A percentile compares a stretch with the other conserved stretches of the same genome.
Evolutionary conservation across 2,888 invertebrate species (phyloP).

Genomic region (Rambutsinella grinnellia): DNA sequence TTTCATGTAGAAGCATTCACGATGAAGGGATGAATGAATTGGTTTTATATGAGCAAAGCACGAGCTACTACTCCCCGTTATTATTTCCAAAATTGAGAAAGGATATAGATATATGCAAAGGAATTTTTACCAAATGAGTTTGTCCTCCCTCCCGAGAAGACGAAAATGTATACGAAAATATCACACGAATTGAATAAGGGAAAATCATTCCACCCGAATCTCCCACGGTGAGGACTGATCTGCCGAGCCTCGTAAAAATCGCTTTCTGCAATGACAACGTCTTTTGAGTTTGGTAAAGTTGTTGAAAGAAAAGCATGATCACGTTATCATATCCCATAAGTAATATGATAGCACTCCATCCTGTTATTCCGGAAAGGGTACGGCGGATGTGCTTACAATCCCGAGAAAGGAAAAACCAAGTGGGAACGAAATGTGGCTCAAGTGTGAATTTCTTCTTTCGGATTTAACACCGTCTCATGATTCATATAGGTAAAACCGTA

Average conservation of each 20-base stretch:
- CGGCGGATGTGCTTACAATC: slow-evolving; percentile 1
- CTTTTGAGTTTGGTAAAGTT: not conserved
- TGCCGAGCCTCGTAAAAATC: not conserved
- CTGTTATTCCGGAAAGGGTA: not conserved
- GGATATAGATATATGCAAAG: not conserved
- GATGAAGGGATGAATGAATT: slow-evolving; percentile 52
- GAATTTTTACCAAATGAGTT: not conserved
- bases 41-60: slow-evolving; percentile 22
- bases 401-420: not conserved
- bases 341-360: not conserved
- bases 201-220: not conserved
- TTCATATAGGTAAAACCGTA: not conserved
- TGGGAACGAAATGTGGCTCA: not conserved
- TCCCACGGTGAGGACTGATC: not conserved
- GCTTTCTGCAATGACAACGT: no score
- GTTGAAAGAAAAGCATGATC: no score
- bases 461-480: not conserved
- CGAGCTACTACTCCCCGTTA: not conserved
- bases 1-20: slow-evolving; percentile 20
- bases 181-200: no score
- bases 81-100: not conserved
- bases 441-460: not conserved
- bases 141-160: not conserved
- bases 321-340: no score
- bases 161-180: no score